Evolutionary conservation across 2,888 invertebrate species (phyloP).

Genomic region (Villa cingulata): DNA sequence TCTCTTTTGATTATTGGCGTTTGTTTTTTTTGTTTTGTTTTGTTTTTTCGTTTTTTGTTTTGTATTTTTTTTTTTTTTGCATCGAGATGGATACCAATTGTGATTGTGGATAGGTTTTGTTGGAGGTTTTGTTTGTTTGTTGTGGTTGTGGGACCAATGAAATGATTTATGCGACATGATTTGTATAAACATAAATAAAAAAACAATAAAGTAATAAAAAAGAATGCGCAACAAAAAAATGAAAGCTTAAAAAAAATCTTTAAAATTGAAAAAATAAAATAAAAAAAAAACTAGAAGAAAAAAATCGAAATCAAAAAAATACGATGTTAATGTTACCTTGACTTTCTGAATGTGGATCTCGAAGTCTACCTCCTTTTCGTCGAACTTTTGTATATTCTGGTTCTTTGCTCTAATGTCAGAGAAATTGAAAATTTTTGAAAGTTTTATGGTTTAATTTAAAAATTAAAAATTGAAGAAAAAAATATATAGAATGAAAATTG

Average conservation of each 20-base stretch:
- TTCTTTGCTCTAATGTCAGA: slow-evolving; percentile 51
- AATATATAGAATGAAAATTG: slow-evolving; percentile 6
- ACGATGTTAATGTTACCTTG: too few species aligned
- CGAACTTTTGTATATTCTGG: slow-evolving; percentile 72
- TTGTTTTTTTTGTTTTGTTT: slow-evolving; percentile 10
- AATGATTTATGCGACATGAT: background rate
- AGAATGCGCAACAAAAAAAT: too few species aligned
- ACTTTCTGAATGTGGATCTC: slow-evolving; percentile 71
- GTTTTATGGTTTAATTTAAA: background rate
- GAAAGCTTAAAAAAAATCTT: background rate
- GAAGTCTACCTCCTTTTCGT: slow-evolving; percentile 64
- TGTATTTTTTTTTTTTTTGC: background rate
- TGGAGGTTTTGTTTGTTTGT: background rate
- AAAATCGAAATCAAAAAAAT: background rate
- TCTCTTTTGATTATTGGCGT: too few species aligned
- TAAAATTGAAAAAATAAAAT: background rate
- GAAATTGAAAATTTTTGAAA: too few species aligned
- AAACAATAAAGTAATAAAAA: background rate
- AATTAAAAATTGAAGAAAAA: slow-evolving; percentile 13
- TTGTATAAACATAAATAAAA: background rate
- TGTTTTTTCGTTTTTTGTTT: background rate
- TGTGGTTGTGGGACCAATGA: background rate
- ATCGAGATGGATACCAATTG: background rate
- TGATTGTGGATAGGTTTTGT: too few species aligned
- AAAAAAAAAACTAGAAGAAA: background rate